A percentile compares a stretch with the other conserved stretches of the same genome.
These are phyloP conservation scores for Styela clava DNA, from an alignment of 23 tunicate genomes.

Conservation along the genomic window DNA sequence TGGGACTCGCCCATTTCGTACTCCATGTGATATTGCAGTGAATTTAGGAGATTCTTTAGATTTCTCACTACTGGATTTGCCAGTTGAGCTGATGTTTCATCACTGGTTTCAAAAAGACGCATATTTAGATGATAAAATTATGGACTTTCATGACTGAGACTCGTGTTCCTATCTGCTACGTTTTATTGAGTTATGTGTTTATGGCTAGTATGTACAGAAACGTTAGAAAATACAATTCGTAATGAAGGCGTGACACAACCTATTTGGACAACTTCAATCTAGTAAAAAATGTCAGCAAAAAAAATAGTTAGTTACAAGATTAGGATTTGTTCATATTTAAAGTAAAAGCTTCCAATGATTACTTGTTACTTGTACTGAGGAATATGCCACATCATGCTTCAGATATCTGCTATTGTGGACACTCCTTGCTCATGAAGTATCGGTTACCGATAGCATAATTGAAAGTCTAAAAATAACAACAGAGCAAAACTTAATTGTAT, in stretches of 20 bases:
- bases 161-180: neutral
- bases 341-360: too few species aligned
- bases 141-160: neutral
- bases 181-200: too few species aligned
- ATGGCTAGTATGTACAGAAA: too few species aligned
- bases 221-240: too few species aligned
- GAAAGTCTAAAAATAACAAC: conserved; percentile 31
- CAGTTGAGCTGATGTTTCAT: neutral
- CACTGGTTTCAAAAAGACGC: neutral
- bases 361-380: conserved; percentile 68
- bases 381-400: conserved; percentile 47
- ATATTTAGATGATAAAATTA: neutral
- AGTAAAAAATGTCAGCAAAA: too few species aligned
- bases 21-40: neutral
- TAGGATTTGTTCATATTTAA: too few species aligned
- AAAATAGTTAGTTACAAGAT: too few species aligned
- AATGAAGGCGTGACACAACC: too few species aligned
- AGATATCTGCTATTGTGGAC: conserved; percentile 41
- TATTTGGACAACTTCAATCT: too few species aligned
- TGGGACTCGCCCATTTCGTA: neutral
- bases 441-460: conserved; percentile 39
- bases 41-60: too few species aligned
- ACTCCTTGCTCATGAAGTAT: conserved; percentile 54
- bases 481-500: too few species aligned
- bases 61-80: neutral